A percentile compares a stretch with the other conserved stretches of the same genome.
These are phyloP conservation scores for Oenanthe melanoleuca DNA, from an alignment of 2,113 vertebrate species.

Conservation along the genomic window DNA sequence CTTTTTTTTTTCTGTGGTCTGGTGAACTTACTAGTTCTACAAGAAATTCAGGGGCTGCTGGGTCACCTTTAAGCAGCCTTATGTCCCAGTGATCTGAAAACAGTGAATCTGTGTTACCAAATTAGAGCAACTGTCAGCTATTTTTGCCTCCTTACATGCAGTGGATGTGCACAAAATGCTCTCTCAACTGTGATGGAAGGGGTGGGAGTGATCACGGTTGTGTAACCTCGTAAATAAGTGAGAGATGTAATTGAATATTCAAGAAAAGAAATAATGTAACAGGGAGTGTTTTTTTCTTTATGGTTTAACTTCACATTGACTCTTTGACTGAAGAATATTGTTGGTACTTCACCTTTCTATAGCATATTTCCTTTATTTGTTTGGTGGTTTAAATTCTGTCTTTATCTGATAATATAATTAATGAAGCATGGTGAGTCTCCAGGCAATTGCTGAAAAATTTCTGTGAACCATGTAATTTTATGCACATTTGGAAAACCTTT, in stretches of 20 bases:
- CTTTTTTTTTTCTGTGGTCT: not conserved
- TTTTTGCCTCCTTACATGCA: not conserved
- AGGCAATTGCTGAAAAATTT: conserved; percentile 9
- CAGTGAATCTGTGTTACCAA: not conserved
- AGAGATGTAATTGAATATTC: not conserved
- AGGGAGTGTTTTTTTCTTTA: not conserved
- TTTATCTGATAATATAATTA: not conserved
- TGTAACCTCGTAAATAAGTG: not conserved
- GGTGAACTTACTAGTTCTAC: not conserved
- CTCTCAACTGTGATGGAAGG: conserved; percentile 1
- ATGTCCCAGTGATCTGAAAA: conserved; percentile 41
- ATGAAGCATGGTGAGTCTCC: not conserved
- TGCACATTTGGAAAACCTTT: not conserved
- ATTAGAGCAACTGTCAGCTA: conserved; percentile 34
- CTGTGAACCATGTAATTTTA: not conserved
- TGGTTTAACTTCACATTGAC: not conserved
- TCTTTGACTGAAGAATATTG: not conserved
- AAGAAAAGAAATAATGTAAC: not conserved
- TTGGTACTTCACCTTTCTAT: not conserved
- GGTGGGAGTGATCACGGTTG: not conserved
- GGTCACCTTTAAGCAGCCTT: conserved; percentile 24
- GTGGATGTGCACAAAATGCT: not conserved
- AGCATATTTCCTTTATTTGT: not conserved
- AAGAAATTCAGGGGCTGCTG: not conserved
- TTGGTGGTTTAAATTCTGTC: not conserved